phyloP scores from a whole-genome alignment of 2,113 vertebrate genomes.

The Notarius quadriscutis region DNA sequence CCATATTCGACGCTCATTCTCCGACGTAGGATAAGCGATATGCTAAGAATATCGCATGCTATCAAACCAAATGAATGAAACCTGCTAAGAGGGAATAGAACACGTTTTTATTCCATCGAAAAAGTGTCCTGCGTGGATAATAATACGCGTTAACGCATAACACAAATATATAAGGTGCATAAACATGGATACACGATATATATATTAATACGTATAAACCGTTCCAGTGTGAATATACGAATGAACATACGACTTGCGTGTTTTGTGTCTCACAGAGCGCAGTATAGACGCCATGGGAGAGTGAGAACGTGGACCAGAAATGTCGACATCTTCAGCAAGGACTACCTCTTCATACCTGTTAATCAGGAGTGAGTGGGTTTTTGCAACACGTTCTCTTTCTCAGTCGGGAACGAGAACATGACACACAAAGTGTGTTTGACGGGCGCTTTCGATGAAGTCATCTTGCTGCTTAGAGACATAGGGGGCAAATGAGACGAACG shows the following conservation, averaged over 20 bases:
- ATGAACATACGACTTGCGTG: not conserved
- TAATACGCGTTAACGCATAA: not conserved
- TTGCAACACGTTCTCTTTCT: not conserved
- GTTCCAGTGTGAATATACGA: not conserved
- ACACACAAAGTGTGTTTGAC: not conserved
- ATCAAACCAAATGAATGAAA: no score
- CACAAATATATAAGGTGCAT: not conserved
- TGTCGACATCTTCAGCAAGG: constrained; percentile 92
- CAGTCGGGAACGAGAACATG: not conserved
- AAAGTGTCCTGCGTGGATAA: no score
- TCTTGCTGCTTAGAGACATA: not conserved
- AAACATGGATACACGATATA: not conserved
- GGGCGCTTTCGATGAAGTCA: not conserved
- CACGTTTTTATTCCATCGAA: no score
- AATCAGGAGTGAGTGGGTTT: constrained; percentile 85
- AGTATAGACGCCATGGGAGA: constrained; percentile 83
- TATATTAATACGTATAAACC: not conserved
- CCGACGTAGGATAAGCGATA: no score
- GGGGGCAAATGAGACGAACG: not conserved
- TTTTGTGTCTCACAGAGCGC: constrained; percentile 64
- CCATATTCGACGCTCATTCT: no score
- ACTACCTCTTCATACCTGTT: constrained; percentile 94
- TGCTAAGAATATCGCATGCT: no score
- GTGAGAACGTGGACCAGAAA: constrained; percentile 93
- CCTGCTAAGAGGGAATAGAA: no score